A percentile compares a stretch with the other conserved stretches of the same genome.
These are phyloP conservation scores for Turritopsis rubra DNA, from an alignment of 30 jellyfish, hydroid and myxozoan species.

Conservation along the genomic window DNA sequence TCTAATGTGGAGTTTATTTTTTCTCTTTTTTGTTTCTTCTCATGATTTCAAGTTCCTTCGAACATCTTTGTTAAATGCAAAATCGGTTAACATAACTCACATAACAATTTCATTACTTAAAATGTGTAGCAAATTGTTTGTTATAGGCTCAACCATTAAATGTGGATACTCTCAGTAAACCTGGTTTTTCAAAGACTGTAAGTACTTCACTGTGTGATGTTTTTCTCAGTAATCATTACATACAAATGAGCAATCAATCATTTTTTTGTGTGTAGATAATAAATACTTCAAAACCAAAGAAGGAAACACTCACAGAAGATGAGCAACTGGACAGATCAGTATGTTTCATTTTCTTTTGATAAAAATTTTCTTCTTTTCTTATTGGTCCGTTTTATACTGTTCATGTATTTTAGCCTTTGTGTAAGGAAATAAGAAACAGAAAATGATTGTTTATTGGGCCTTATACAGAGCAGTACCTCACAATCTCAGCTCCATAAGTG, in stretches of 20 bases:
- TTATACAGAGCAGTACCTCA: no score
- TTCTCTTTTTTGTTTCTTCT: neutral
- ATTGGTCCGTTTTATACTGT: neutral
- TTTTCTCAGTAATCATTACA: no score
- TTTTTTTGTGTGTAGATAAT: constrained; percentile 43
- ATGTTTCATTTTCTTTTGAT: constrained; percentile 5
- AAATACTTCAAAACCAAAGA: constrained; percentile 62
- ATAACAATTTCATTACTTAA: no score
- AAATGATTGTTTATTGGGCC: no score
- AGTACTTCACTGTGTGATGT: constrained; percentile 25
- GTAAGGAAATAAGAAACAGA: no score
- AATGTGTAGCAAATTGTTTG: no score
- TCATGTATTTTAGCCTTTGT: neutral
- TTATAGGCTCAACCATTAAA: constrained; percentile 83
- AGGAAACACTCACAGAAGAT: constrained; percentile 58
- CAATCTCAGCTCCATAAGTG: no score
- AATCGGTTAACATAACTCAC: no score
- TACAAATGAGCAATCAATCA: no score
- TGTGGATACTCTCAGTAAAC: constrained; percentile 84
- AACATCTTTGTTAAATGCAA: neutral
- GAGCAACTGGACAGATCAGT: constrained; percentile 73
- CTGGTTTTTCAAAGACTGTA: constrained; percentile 93
- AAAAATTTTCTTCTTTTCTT: neutral
- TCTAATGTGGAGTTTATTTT: neutral
- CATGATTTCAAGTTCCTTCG: neutral